Evolutionary conservation across 2,888 invertebrate genomes (phyloP).

Genomic region (Hymenopus coronatus): DNA sequence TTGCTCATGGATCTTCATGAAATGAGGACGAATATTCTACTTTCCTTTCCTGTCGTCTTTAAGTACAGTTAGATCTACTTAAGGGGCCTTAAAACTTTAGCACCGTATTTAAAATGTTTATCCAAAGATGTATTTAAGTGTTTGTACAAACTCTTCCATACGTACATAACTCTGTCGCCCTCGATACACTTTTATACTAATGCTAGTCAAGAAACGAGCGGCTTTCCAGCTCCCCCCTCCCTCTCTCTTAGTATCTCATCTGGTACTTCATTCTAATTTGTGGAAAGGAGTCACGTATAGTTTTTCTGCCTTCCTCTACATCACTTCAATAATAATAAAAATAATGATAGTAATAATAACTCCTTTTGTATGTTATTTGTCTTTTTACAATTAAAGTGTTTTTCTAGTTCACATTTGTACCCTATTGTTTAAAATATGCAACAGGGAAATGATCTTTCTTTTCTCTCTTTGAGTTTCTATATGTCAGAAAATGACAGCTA

Average conservation of each 20-base stretch:
- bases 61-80: not conserved
- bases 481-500: too few species aligned
- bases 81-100: constrained; percentile 19
- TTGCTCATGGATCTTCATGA: not conserved
- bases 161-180: not conserved
- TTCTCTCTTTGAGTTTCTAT: not conserved
- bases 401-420: constrained; percentile 24
- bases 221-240: not conserved
- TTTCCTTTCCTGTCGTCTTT: not conserved
- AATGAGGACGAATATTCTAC: not conserved
- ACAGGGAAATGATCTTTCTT: not conserved
- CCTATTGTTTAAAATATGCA: not conserved
- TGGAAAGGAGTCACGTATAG: constrained; percentile 4
- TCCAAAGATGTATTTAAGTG: not conserved
- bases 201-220: constrained; percentile 28
- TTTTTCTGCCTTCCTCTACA: constrained; percentile 19
- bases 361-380: constrained; percentile 28
- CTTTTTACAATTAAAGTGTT: constrained; percentile 30
- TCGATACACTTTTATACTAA: constrained; percentile 26
- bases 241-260: not conserved
- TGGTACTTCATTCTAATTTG: constrained; percentile 5
- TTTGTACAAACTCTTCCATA: constrained; percentile 6
- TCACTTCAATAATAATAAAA: constrained; percentile 3
- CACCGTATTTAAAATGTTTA: not conserved
- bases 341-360: not conserved